phyloP scores from a whole-genome alignment of 2,797 vertebrate species.

The Peromyscus nudipes region DNA sequence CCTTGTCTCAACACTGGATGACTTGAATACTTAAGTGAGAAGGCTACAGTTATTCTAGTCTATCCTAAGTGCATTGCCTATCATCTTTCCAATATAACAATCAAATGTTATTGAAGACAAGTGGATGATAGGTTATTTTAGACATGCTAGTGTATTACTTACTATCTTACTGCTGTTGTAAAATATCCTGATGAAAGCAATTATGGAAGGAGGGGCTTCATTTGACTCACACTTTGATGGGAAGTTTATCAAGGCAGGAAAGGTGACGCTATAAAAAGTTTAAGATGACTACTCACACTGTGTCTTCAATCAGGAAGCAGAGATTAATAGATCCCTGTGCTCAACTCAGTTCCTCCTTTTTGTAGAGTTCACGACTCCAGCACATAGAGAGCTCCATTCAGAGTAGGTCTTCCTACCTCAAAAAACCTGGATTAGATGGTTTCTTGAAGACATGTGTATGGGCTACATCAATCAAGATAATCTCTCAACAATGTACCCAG shows the following conservation, averaged over 20 bases:
- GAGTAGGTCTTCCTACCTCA: background rate
- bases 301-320: background rate
- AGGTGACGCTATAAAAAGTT: background rate
- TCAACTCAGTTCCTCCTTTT: background rate
- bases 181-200: background rate
- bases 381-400: background rate
- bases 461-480: background rate
- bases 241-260: background rate
- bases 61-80: background rate
- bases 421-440: background rate
- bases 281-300: background rate
- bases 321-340: background rate
- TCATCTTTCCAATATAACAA: background rate
- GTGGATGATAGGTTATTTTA: background rate
- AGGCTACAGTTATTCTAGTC: background rate
- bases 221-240: background rate
- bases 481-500: background rate
- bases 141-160: background rate
- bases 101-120: background rate
- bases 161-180: background rate
- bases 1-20: background rate
- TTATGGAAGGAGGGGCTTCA: background rate
- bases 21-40: background rate
- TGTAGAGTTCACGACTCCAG: too few relatives aligned
- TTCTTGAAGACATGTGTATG: background rate